phyloP scores from a whole-genome alignment of 2,113 vertebrate genomes.

The Origma solitaria region DNA sequence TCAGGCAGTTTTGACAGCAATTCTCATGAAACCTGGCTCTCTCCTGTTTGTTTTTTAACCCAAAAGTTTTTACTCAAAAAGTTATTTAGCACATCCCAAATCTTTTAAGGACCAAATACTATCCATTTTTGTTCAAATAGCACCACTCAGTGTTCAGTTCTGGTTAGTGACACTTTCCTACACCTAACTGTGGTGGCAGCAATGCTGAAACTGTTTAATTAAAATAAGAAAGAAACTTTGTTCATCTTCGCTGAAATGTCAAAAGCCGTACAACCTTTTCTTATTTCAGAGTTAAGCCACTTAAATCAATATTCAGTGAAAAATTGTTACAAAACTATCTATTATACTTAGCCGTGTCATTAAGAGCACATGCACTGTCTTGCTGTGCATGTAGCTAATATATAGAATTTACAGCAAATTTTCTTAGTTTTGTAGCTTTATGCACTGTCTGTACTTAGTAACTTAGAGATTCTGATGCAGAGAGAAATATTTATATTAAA shows the following conservation, averaged over 20 bases:
- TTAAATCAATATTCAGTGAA: background rate
- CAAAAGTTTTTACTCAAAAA: background rate
- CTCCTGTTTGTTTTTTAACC: background rate
- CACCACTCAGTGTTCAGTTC: slow-evolving; percentile 19
- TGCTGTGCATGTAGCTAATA: background rate
- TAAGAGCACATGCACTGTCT: background rate
- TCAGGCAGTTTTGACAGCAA: background rate
- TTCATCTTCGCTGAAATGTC: background rate
- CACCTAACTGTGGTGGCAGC: fast-evolving
- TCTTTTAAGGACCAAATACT: too few relatives aligned
- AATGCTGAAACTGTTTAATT: background rate
- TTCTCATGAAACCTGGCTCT: background rate
- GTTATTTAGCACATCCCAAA: background rate
- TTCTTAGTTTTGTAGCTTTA: background rate
- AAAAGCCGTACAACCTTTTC: background rate
- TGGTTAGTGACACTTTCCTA: background rate
- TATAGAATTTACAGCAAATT: background rate
- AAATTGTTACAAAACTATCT: background rate
- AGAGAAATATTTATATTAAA: background rate
- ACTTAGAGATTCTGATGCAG: background rate
- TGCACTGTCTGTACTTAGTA: background rate
- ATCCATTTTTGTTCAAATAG: background rate
- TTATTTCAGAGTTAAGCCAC: background rate
- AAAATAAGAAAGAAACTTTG: background rate
- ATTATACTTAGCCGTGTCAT: fast-evolving